Base-by-base conservation (phyloP, 2,797 vertebrate genomes). In the Lithobates sylvaticus region DNA sequence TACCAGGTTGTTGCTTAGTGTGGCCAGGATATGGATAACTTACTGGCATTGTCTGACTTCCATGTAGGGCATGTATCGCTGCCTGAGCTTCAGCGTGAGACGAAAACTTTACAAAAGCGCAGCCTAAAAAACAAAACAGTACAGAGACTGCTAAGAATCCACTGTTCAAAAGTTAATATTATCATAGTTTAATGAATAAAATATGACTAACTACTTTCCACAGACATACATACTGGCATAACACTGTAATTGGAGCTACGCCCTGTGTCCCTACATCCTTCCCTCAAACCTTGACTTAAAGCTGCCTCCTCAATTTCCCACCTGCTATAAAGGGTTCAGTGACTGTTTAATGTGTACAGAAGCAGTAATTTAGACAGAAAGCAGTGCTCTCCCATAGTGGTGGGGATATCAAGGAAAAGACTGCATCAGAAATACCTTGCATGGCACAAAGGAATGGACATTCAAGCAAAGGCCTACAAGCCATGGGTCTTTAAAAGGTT, bases 1-100 rank as follows among this genome's bases (percentile, higher is more conserved):
- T 61, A 61, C 54, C 54, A 36, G 10, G 54, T 61, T 21, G 42
- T 71, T 50, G 26, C 44, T 32, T 21, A 13, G 44, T 39, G 42
- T 44, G 36, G 32, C 23, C 65, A 42, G 64, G 27, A 42, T 10
- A 64, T 5, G 10, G 18, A n/a, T 88, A 90, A 97, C 97, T 98
- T 95, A 99, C 98, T 90, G 98, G 98, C 98, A 99, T 99, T 78
- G 98, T 99, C 95, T 99, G 98, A 95, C 98, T 99, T 92, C 98
- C 98, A 10, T 99, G 98, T 88, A 99, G 96, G 12, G 97, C 97
- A 76, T 98, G 96, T 95, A 99, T 99, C 89, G 98, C 98, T 80
- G 98, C 96, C 95, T 99, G 98, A 86, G 98, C 98, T 94, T 99
- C 98, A 34, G 97, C 97, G 79, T 99, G 98, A 89, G 97, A 97